Percentiles rank a stretch among this genome's conserved stretches.
Evolutionary conservation across 2,888 invertebrate genomes (phyloP).

Genomic region (Melanophora roralis): DNA sequence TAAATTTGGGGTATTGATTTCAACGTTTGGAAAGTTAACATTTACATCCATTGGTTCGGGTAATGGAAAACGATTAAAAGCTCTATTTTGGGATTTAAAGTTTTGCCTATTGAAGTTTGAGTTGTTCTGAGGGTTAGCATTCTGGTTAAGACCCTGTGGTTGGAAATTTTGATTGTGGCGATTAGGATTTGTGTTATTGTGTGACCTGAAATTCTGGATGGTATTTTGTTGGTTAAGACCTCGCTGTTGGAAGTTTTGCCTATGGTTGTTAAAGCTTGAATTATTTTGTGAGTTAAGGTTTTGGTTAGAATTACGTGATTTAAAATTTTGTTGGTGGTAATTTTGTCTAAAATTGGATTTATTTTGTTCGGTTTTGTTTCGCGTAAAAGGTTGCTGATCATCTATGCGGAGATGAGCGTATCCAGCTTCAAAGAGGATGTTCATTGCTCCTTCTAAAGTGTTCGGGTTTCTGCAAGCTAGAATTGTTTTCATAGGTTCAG

Average conservation of each 20-base stretch:
- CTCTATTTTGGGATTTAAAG: conserved; percentile 4
- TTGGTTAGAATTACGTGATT: conserved; percentile 54
- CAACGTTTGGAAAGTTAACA: conserved; percentile 1
- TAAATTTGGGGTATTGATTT: background rate
- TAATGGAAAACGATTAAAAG: conserved; percentile 1
- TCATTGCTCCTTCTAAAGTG: background rate
- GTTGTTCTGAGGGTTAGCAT: background rate
- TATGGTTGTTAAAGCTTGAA: background rate
- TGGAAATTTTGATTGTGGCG: conserved; percentile 16
- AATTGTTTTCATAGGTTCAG: conserved; percentile 2
- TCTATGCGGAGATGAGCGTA: background rate
- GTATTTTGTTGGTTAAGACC: background rate
- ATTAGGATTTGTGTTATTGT: conserved; percentile 4
- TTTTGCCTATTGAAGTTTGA: conserved; percentile 9
- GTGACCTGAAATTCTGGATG: background rate
- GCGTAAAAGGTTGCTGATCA: conserved; percentile 55
- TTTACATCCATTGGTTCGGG: conserved; percentile 52
- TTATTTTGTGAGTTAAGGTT: conserved; percentile 50
- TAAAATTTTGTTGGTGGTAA: conserved; percentile 54
- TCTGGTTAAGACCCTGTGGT: background rate
- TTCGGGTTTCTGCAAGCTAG: background rate
- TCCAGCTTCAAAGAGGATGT: background rate
- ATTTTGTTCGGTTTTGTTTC: conserved; percentile 54
- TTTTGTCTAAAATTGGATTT: conserved; percentile 47
- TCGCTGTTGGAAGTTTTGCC: background rate